phyloP scores from a whole-genome alignment of 2,888 invertebrate genomes.

The Scaptomyza caliginosa region DNA sequence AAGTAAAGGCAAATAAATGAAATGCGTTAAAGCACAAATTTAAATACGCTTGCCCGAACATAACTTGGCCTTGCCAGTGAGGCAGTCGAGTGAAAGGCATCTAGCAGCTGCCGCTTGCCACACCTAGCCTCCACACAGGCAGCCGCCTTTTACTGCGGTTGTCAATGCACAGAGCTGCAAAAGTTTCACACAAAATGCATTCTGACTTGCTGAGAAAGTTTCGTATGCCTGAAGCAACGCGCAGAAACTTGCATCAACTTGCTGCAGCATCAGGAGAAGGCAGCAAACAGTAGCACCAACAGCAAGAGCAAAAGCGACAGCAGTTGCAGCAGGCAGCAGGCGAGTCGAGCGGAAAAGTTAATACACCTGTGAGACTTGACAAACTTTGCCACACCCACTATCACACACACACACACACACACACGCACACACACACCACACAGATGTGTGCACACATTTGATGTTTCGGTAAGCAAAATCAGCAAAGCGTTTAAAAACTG shows the following conservation, averaged over 20 bases:
- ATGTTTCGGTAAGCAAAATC: slow-evolving; percentile 70
- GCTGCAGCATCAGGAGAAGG: slow-evolving; percentile 31
- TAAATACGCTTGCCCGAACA: slow-evolving; percentile 52
- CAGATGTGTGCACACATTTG: slow-evolving; percentile 45
- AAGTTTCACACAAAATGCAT: slow-evolving; percentile 71
- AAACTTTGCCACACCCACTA: slow-evolving; percentile 62
- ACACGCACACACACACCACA: slow-evolving; percentile 2
- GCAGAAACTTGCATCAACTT: slow-evolving; percentile 30
- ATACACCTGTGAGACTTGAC: slow-evolving; percentile 79
- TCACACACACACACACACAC: slow-evolving; percentile 16
- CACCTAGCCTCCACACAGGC: slow-evolving; percentile 19
- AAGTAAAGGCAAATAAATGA: slow-evolving; percentile 52
- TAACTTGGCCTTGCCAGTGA: slow-evolving; percentile 47
- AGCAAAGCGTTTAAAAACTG: slow-evolving; percentile 78
- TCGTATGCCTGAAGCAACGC: slow-evolving; percentile 53
- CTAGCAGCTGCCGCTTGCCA: slow-evolving; percentile 39
- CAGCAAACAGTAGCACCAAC: slow-evolving; percentile 17
- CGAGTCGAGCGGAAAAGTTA: slow-evolving; percentile 75
- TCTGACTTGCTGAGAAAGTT: slow-evolving; percentile 71
- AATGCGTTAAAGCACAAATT: slow-evolving; percentile 50
- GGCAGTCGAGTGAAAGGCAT: slow-evolving; percentile 46
- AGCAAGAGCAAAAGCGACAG: no score
- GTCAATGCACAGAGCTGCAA: slow-evolving; percentile 65
- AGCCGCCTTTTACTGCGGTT: slow-evolving; percentile 55
- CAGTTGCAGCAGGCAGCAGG: slow-evolving; percentile 28